Base-by-base conservation (phyloP, 1,140 invertebrate genomes). In the Drosophila azteca region DNA sequence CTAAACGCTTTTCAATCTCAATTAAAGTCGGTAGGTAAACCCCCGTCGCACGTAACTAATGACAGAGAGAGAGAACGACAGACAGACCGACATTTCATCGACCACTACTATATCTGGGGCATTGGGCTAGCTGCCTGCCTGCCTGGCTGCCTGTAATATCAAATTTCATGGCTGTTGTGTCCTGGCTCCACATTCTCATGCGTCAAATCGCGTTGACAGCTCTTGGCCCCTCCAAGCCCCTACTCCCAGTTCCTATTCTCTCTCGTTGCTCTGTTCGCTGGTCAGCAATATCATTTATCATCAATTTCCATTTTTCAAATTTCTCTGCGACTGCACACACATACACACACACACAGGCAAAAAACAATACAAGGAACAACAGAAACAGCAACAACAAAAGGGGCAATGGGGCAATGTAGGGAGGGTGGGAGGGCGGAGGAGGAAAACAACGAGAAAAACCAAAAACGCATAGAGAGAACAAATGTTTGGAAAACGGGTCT, bases 291-390 rank as follows among this genome's bases (percentile, higher is more conserved):
- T 88, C 83, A 88, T 88, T 88, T 90, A 90, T 90, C 87, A 90
- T 90, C 87, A 90, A 90, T 90, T 90, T 90, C 88, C 87, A 90
- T 90, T 90, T 90, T 90, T 90, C 87, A 90, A 90, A 88, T 78
- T 87, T 87, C 69, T 74, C 78, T 70, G 69, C 68, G 74, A 77
- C 58, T 78, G 79, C 54, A 54, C 69, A 26, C 24, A 24, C 22
- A 24, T 5, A 24, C 22, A n/a, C n/a, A n/a, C 24, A 24, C 24
- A 24, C 24, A 66, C 74, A 57, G 26, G 61, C 5, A 58, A 15
- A 29, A 24, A 24, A 51, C 35, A 68, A 43, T 52, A n/a, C 46
- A 22, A 59, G 22, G 26, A 44, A 24, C 52, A 63, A 54, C 41
- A 35, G 31, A 35, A 35, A 35, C 31, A 35, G 31, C 31, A 35